Base-by-base conservation (phyloP, 2,888 invertebrate genomes). In the Candidula unifasciata region DNA sequence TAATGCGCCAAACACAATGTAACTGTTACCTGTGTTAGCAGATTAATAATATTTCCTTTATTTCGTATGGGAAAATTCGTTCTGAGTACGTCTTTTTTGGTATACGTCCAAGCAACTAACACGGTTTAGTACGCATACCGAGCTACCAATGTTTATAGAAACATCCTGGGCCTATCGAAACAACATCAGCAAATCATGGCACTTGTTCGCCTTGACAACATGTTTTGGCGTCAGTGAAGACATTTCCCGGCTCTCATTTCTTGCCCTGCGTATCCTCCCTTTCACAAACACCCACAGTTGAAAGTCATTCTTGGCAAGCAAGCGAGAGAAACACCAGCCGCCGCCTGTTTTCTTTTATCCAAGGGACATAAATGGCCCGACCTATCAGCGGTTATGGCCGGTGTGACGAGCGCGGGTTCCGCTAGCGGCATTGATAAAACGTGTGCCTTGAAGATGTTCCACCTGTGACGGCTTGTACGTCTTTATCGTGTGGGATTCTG, bases 321-420 rank as follows among this genome's bases (percentile, higher is more conserved):
- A 76, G 27, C 57, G 54, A 52, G 54, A 24, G 54, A 54, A 57
- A 52, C 76, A 76, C 30, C 5, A 10, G 54, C 52, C 18, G 44
- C 54, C 76, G 57, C 76, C 54, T 76, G 76, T 54, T 74, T 74
- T 76, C 76, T 76, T 52, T 76, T 54, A 76, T 57, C 57, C n/a
- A 52, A n/a, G 76, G 52, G 10, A 76, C 76, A 57, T 44, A 52
- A 57, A 76, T 30, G 30, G 21, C 3, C 57, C 76, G 76, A 54
- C n/a, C 27, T 27, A 76, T 76, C 76, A 57, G 52, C 10, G 24
- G 24, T 76, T 54, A n/a, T n/a, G 44, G 57, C 30, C 21, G 27
- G 21, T 76, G 76, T 30, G 76, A 57, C 76, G 52, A 54, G 76
- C 52, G 54, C n/a, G 52, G 54, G 54, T 44, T 5, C 35, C 6